These are phyloP conservation scores for Cercopithecus petaurista DNA, from an alignment of 2,797 vertebrate genomes.

Conservation along the genomic window DNA sequence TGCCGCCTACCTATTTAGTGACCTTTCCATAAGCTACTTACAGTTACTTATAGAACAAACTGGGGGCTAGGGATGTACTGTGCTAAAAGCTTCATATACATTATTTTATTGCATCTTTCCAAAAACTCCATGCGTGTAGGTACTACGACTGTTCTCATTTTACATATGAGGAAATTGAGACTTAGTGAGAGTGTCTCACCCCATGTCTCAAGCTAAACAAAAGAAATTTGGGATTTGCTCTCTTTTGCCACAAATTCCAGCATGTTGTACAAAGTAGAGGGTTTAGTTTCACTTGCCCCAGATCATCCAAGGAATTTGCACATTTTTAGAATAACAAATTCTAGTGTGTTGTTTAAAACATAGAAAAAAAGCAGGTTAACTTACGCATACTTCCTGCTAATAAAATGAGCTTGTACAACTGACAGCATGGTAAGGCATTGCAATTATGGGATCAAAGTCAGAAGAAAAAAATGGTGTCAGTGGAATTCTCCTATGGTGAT, in stretches of 20 bases:
- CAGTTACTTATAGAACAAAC: not conserved
- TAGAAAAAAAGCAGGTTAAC: not conserved
- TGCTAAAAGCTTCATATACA: not conserved
- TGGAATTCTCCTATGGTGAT: not conserved
- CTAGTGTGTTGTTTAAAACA: not conserved
- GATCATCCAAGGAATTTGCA: not conserved
- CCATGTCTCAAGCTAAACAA: not conserved
- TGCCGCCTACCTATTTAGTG: not conserved
- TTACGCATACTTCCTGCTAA: not conserved
- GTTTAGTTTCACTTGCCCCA: not conserved
- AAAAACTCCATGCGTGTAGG: not conserved
- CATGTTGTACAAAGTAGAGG: not conserved
- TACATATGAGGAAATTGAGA: not conserved
- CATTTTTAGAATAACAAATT: not conserved
- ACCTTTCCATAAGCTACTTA: not conserved
- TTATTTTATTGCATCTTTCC: not conserved
- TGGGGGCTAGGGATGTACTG: not conserved
- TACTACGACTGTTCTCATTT: not conserved
- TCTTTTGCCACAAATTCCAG: not conserved
- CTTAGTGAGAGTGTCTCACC: not conserved
- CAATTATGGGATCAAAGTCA: not conserved
- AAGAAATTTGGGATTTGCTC: constrained; percentile 1
- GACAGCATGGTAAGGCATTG: not conserved
- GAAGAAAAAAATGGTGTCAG: not conserved
- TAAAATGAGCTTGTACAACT: not conserved